phyloP scores from a whole-genome alignment of 2,113 vertebrate genomes.

The Chrysochloris asiatica region DNA sequence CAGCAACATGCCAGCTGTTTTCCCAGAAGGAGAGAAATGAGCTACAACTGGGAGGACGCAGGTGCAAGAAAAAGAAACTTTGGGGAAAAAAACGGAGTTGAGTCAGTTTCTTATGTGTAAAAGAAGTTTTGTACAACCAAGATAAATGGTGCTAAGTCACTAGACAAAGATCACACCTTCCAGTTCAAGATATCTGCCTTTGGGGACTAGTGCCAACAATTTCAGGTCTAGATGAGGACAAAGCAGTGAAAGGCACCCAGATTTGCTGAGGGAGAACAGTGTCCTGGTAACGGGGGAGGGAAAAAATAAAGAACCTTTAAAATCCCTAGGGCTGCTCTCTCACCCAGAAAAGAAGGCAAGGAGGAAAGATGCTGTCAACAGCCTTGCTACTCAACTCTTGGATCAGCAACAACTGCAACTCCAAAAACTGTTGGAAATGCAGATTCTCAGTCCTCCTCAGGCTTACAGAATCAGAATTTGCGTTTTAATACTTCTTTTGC shows the following conservation, averaged over 20 bases:
- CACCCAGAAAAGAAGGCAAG: neutral
- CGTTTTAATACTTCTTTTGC: neutral
- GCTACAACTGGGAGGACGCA: conserved; percentile 55
- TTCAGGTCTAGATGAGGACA: conserved; percentile 44
- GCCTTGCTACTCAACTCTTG: rapidly evolving
- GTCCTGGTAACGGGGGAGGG: neutral
- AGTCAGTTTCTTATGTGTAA: conserved; percentile 81
- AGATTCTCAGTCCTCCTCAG: rapidly evolving
- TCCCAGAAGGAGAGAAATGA: conserved; percentile 73
- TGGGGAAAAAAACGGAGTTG: conserved; percentile 75
- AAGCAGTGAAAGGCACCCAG: conserved; percentile 8
- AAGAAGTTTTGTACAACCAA: conserved; percentile 78
- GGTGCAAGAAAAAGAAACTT: conserved; percentile 67
- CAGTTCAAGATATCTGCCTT: conserved; percentile 70
- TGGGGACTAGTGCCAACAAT: conserved; percentile 42
- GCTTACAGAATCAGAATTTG: neutral
- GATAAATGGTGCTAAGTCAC: conserved; percentile 84
- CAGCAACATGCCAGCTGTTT: conserved; percentile 70
- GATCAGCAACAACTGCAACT: neutral
- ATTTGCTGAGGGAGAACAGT: conserved; percentile 11
- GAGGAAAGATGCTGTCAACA: neutral
- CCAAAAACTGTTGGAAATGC: neutral
- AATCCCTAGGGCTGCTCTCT: conserved; percentile 25
- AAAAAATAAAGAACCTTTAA: neutral
- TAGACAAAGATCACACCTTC: conserved; percentile 80